phyloP scores from a whole-genome alignment of 2,797 vertebrate species.

The Thripadectes ignobilis region DNA sequence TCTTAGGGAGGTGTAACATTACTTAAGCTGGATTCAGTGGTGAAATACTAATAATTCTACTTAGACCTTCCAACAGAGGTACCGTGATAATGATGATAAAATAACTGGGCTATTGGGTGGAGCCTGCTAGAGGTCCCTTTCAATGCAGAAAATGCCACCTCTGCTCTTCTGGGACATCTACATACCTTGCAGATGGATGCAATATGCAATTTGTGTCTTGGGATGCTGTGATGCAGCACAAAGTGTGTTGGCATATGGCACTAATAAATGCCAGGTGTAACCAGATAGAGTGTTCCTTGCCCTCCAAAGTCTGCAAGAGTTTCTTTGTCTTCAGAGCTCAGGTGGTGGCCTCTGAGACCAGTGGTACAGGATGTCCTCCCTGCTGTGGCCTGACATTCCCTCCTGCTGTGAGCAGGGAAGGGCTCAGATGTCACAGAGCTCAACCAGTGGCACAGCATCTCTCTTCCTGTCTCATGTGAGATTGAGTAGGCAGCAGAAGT shows the following conservation, averaged over 20 bases:
- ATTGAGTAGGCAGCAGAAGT: slow-evolving; percentile 32
- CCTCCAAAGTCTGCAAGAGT: not conserved
- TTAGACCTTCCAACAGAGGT: not conserved
- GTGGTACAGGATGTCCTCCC: not conserved
- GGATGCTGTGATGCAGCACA: not conserved
- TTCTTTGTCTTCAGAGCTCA: not conserved
- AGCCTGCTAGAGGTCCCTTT: not conserved
- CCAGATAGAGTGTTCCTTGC: not conserved
- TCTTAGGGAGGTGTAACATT: not conserved
- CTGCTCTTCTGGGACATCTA: not conserved
- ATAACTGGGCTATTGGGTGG: not conserved
- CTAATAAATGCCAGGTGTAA: not conserved
- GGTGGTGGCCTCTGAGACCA: not conserved
- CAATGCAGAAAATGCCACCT: not conserved
- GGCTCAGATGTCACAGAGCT: slow-evolving; percentile 18
- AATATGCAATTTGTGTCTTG: not conserved
- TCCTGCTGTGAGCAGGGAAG: not conserved
- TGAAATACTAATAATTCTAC: not conserved
- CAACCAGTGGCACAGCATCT: not conserved
- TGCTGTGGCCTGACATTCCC: not conserved
- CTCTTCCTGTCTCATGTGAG: not conserved
- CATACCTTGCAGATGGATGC: not conserved
- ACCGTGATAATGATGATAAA: not conserved
- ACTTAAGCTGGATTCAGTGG: not conserved
- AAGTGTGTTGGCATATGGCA: not conserved